Base-by-base conservation (phyloP, 2,113 vertebrate genomes). In the Rhinopomastus cyanomelas region DNA sequence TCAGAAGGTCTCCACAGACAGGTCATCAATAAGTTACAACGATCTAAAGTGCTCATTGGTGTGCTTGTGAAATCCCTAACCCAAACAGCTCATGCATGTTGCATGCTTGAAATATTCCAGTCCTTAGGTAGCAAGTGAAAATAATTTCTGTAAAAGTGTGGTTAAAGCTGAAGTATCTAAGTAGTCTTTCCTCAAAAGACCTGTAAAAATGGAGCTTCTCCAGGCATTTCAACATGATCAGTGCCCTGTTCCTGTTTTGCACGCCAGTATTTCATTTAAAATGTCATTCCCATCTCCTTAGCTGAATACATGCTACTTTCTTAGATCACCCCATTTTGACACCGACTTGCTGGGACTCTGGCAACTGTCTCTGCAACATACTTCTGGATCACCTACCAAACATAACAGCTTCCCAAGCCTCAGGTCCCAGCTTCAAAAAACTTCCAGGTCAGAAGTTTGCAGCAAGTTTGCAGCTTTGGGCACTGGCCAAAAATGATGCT, bases 371-470 rank as follows among this genome's bases (percentile, higher is more conserved):
- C 23, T 80, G 29, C 15, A 9, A 12, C 0, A 2, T 17, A 26
- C 1, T 0, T 4, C 2, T 27, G 61, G 80, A 71, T 52, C 52
- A 71, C 27, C 68, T 53, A 27, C 11, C 42, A 57, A 90, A 11
- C 26, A 18, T 26, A 29, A 13, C 26, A 56, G 56, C 34, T 71
- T 88, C 42, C 72, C 1, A 0, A 85, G 48, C 65, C 56, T 67
- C 64, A 0, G 1, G 36, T 81, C 66, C 51, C n/a, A 76, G 12
- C 66, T 87, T 94, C 87, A 87, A 92, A 90, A 52, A 87, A 90
- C 84, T 93, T 75, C 30, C 67, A 88, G 11, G 62, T 79, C 71
- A 60, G 17, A 85, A 92, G 66, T 93, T 76, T 93, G 74, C 15
- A 30, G 11, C 62, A 85, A 92, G 66, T 93, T 76, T 93, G 74